phyloP scores from a whole-genome alignment of 2,888 invertebrate species.

The Lithophane ornitopus region DNA sequence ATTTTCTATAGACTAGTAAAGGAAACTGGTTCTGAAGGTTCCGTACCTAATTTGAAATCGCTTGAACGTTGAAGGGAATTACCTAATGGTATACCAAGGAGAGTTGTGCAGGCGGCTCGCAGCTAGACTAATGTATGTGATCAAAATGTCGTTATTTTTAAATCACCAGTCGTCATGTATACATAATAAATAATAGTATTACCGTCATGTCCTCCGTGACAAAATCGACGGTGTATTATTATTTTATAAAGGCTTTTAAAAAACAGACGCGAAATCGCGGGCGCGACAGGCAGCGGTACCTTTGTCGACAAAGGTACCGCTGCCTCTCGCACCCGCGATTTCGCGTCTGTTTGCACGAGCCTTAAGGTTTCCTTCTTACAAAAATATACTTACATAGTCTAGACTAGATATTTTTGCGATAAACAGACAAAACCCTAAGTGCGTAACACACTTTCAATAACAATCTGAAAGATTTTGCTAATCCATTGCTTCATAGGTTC shows the following conservation, averaged over 20 bases:
- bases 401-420: neutral
- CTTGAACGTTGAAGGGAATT: conserved; percentile 21
- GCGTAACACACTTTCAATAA: neutral
- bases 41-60: conserved; percentile 46
- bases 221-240: neutral
- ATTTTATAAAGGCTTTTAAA: no score
- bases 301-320: no score
- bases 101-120: neutral
- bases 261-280: no score
- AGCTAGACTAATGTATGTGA: conserved; percentile 24
- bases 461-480: neutral
- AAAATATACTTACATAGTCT: neutral
- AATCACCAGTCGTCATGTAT: conserved; percentile 22
- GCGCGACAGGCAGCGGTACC: no score
- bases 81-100: conserved; percentile 7
- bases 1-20: conserved; percentile 14
- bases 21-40: conserved; percentile 38
- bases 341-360: no score
- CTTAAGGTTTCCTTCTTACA: no score
- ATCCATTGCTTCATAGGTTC: neutral
- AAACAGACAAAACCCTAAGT: neutral
- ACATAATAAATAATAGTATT: conserved; percentile 8
- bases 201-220: neutral
- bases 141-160: conserved; percentile 51
- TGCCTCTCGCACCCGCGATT: no score